A percentile compares a stretch with the other conserved stretches of the same genome.
These are phyloP conservation scores for Tetrax tetrax DNA, from an alignment of 2,113 vertebrate genomes.

Conservation along the genomic window DNA sequence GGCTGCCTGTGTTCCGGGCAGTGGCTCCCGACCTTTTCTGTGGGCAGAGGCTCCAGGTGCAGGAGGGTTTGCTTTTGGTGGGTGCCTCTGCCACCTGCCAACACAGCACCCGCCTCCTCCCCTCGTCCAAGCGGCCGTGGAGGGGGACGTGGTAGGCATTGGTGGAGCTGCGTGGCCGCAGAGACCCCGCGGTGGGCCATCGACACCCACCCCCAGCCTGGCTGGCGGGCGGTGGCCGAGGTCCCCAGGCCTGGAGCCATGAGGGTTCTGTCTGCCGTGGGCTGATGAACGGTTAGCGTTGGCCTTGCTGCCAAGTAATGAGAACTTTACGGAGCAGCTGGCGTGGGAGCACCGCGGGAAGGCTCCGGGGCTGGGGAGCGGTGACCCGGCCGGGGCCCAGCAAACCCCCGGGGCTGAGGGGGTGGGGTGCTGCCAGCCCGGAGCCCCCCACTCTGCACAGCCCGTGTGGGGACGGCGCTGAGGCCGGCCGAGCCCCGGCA, in stretches of 20 bases:
- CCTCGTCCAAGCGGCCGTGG: accelerated
- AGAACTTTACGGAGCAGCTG: neutral
- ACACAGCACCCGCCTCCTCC: neutral
- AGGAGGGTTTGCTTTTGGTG: neutral
- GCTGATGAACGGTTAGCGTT: neutral
- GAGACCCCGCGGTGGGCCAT: neutral
- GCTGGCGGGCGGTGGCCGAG: neutral
- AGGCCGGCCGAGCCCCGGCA: neutral
- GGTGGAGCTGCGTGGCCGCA: too few species aligned
- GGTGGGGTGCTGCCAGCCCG: neutral
- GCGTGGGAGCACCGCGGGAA: neutral
- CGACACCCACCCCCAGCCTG: neutral
- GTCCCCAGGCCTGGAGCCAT: neutral
- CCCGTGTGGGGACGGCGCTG: accelerated
- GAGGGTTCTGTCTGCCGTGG: neutral
- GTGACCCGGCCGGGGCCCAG: neutral
- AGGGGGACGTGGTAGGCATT: too few species aligned
- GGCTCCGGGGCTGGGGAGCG: neutral
- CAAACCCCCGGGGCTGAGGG: neutral
- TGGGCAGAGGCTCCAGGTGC: neutral
- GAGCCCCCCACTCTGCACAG: neutral
- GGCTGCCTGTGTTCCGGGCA: accelerated
- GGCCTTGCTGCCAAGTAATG: neutral
- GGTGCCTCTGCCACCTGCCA: neutral
- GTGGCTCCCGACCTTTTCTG: neutral